Percentiles rank a stretch among this genome's conserved stretches.
These are phyloP conservation scores for Tolypeutes matacus DNA, from an alignment of 2,797 vertebrate species.

Conservation along the genomic window DNA sequence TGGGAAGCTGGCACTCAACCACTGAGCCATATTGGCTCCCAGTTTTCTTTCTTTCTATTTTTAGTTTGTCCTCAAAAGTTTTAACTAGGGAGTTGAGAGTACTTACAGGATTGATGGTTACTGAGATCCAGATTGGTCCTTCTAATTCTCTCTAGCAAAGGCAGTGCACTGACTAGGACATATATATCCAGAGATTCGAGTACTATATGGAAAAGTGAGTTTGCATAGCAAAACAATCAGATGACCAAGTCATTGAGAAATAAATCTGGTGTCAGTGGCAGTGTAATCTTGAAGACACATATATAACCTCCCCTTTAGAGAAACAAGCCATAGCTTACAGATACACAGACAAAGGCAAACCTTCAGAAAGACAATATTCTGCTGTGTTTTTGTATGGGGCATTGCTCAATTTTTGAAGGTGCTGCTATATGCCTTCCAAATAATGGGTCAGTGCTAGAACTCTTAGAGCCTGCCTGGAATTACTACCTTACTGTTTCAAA, in stretches of 20 bases:
- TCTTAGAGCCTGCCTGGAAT: not conserved
- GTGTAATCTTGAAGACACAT: not conserved
- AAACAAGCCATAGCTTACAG: not conserved
- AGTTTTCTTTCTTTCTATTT: not conserved
- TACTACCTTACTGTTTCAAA: not conserved
- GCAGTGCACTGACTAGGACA: not conserved
- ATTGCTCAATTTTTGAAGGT: not conserved
- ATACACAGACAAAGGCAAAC: not conserved
- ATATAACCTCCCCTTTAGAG: not conserved
- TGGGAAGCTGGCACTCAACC: too few species aligned
- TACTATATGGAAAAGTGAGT: not conserved
- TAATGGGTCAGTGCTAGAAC: not conserved
- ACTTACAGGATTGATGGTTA: not conserved
- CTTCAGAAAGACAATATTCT: not conserved
- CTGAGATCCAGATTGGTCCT: not conserved
- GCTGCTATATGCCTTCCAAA: not conserved
- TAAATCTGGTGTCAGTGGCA: not conserved
- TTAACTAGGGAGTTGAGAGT: not conserved
- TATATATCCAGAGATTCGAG: not conserved
- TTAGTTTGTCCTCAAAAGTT: slow-evolving; percentile 51
- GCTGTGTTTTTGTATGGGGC: not conserved
- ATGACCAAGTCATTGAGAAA: not conserved
- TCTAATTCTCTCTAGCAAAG: not conserved
- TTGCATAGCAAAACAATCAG: not conserved
- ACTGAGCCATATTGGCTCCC: not conserved